Evolutionary conservation across 2,113 vertebrate genomes (phyloP).

Genomic region (Hemicordylus capensis): DNA sequence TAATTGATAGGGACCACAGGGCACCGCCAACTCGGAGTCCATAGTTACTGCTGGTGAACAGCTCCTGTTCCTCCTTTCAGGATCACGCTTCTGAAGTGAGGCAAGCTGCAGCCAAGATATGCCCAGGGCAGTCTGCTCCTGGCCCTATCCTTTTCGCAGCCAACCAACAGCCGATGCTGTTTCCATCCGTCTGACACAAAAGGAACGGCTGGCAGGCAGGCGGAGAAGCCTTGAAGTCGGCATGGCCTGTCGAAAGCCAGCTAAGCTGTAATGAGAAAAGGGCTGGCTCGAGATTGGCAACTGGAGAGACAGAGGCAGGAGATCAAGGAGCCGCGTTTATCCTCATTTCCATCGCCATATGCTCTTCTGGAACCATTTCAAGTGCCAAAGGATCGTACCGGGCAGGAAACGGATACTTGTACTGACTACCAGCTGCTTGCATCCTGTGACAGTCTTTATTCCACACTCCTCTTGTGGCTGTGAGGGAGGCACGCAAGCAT

Average conservation of each 20-base stretch:
- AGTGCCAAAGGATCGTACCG: constrained; percentile 2
- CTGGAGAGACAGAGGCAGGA: not conserved
- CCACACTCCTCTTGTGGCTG: not conserved
- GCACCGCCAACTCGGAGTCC: not conserved
- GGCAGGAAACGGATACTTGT: not conserved
- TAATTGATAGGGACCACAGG: no score
- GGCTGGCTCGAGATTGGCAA: constrained; percentile 3
- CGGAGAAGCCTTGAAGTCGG: not conserved
- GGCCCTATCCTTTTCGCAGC: not conserved
- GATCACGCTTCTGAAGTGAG: not conserved
- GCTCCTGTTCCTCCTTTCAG: not conserved
- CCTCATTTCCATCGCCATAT: constrained; percentile 16
- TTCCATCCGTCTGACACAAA: not conserved
- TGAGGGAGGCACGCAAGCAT: not conserved
- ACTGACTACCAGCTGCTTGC: not conserved
- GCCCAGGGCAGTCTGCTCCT: not conserved
- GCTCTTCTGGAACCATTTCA: constrained; percentile 4
- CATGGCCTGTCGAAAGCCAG: not conserved
- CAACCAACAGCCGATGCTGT: not conserved
- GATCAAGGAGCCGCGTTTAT: constrained; percentile 4
- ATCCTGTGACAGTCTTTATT: not conserved
- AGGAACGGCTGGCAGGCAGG: not conserved
- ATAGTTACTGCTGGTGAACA: not conserved
- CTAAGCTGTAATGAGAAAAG: not conserved
- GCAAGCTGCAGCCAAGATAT: not conserved